phyloP scores from a whole-genome alignment of 37 sponge, comb jelly and placozoan genomes.

The Chondrilla cf. caribensis region DNA sequence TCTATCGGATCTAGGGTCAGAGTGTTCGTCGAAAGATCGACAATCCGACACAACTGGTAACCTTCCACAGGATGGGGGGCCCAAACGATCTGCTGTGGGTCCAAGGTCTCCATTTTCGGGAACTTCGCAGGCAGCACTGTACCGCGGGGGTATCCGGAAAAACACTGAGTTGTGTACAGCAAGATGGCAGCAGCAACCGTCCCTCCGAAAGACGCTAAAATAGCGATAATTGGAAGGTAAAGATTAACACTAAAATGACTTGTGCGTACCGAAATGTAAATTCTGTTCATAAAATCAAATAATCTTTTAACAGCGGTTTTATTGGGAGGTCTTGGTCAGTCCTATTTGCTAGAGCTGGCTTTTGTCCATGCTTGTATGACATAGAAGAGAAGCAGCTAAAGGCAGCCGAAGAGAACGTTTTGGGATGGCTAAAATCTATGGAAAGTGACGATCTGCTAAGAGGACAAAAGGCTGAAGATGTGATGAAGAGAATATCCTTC shows the following conservation, averaged over 20 bases:
- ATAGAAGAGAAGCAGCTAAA: slow-evolving; percentile 57
- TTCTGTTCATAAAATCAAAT: too few species aligned
- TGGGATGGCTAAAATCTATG: slow-evolving; percentile 51
- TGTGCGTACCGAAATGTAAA: too few species aligned
- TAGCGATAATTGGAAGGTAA: slow-evolving; percentile 61
- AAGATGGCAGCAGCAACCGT: neutral
- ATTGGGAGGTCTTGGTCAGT: slow-evolving; percentile 87
- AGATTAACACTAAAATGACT: too few species aligned
- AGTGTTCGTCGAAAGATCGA: slow-evolving; percentile 86
- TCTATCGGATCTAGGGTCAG: slow-evolving; percentile 72
- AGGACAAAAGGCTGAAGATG: slow-evolving; percentile 47
- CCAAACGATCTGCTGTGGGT: slow-evolving; percentile 73
- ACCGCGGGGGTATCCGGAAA: neutral
- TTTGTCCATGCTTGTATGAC: slow-evolving; percentile 71
- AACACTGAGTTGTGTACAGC: neutral
- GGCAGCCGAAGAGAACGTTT: slow-evolving; percentile 47
- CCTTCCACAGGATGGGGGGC: slow-evolving; percentile 88
- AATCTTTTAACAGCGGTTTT: slow-evolving; percentile 55
- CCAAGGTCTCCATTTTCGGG: slow-evolving; percentile 40
- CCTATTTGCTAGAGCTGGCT: slow-evolving; percentile 75
- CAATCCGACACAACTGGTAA: slow-evolving; percentile 75
- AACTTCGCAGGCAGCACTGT: too few species aligned
- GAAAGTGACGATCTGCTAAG: slow-evolving; percentile 59
- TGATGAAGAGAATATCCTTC: slow-evolving; percentile 35
- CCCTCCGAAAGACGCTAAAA: slow-evolving; percentile 20